These are phyloP conservation scores for Subacronicta megacephala DNA, from an alignment of 2,888 invertebrate species.

Conservation along the genomic window DNA sequence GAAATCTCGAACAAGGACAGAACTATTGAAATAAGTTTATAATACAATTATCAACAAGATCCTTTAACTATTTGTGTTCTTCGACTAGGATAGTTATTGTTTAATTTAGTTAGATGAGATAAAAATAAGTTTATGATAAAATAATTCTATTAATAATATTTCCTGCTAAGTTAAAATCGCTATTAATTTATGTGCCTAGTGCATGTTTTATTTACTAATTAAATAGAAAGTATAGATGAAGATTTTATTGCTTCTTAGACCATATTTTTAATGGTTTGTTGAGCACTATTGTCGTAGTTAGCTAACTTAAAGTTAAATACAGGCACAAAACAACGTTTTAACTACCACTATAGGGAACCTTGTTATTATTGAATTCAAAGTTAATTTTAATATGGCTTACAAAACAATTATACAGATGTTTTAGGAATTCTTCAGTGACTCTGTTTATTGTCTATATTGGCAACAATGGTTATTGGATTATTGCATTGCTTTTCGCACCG, in stretches of 20 bases:
- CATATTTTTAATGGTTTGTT: neutral
- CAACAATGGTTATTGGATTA: neutral
- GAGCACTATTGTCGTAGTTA: slow-evolving; percentile 6
- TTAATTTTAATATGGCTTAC: neutral
- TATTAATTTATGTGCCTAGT: slow-evolving; percentile 4
- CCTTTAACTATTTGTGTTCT: too few species aligned
- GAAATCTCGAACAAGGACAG: too few species aligned
- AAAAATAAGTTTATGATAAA: neutral
- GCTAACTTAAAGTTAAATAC: neutral
- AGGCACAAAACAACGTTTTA: too few species aligned
- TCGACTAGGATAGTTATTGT: too few species aligned
- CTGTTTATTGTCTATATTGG: neutral
- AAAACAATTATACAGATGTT: neutral
- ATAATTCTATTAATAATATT: neutral
- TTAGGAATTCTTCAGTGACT: neutral
- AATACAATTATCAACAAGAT: too few species aligned
- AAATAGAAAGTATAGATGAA: slow-evolving; percentile 1
- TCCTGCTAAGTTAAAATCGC: neutral
- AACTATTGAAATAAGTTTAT: too few species aligned
- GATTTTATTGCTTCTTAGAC: slow-evolving; percentile 1
- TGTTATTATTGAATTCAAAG: too few species aligned
- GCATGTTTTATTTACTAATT: slow-evolving; percentile 22
- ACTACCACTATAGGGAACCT: too few species aligned
- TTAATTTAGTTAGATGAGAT: too few species aligned
- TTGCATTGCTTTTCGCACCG: slow-evolving; percentile 10